Base-by-base conservation (phyloP, 2,888 invertebrate genomes). In the Agrotis clavis region DNA sequence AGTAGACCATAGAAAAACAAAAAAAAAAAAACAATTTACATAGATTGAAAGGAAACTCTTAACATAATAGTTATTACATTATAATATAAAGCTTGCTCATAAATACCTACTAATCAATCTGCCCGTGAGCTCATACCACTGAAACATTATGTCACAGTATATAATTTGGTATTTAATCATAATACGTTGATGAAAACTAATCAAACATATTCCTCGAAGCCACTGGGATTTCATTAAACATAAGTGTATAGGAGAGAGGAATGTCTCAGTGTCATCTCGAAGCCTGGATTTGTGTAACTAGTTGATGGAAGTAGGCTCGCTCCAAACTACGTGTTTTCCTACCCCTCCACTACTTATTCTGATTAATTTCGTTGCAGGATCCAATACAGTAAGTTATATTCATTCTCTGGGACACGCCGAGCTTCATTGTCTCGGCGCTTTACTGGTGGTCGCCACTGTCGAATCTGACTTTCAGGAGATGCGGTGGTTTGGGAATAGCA, bases 131-230 rank as follows among this genome's bases (percentile, higher is more conserved):
- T 16, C 2, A 13, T 14, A 9, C 48, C 9, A 19, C 25, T 56
- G 56, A 30, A 71, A 47, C n/a, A 16, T n/a, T 51, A 16, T 16
- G 45, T 19, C 25, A 50, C 14, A 16, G 47, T 21, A 14, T 35
- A 6, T 9, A 30, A 48, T 57, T 59, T 9, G 50, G 45, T 30
- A 59, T 59, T 66, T 19, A 30, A 66, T 59, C 45, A 48, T 35
- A 19, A 30, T 56, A 16, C 18, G 25, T 30, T 16, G 57, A 25
- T 57, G 57, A 45, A 59, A 70, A 6, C 41, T 71, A 50, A 70
- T 19, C 18, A 35, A 63, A 51, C 35, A 16, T n/a, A n/a, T 63
- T 57, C 41, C n/a, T 7, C 18, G 21, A 35, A 35, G 19, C 5
- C 1, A 19, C 19, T 25, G 41, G 47, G 13, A 18, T 45, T 50